phyloP scores from a whole-genome alignment of 2,113 vertebrate species.

The Odocoileus virginianus region DNA sequence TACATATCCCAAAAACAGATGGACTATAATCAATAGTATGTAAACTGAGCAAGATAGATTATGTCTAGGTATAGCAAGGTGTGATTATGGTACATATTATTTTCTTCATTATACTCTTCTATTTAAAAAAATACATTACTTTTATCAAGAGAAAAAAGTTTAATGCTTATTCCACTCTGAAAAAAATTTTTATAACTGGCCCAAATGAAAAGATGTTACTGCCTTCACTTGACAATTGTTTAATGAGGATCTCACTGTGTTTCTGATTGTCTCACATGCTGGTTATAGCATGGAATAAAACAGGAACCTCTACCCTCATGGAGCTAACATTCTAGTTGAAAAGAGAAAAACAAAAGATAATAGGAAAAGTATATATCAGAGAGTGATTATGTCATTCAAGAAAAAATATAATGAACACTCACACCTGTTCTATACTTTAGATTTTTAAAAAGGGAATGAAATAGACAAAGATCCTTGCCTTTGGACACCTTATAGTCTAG shows the following conservation, averaged over 20 bases:
- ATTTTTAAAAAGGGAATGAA: not conserved
- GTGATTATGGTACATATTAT: not conserved
- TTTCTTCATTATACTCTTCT: not conserved
- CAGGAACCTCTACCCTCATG: not conserved
- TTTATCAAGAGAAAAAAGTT: not conserved
- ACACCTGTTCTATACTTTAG: not conserved
- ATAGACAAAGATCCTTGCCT: not conserved
- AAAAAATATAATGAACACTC: constrained; percentile 9
- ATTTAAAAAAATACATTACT: not conserved
- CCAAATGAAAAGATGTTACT: constrained; percentile 4
- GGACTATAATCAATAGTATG: not conserved
- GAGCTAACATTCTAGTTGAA: not conserved
- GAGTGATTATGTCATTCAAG: not conserved
- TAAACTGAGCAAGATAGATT: not conserved
- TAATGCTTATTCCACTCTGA: not conserved
- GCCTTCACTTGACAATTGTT: not conserved
- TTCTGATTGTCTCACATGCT: not conserved
- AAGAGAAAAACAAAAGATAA: not conserved
- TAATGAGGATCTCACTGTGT: not conserved
- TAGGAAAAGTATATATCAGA: not conserved
- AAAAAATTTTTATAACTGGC: not conserved
- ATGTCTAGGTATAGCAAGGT: not conserved
- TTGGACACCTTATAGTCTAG: not conserved
- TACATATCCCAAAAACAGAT: not conserved
- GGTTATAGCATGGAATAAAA: not conserved